Conservation (phyloP, 2,113 vertebrate species). For the Melanerpes aurifrons region DNA sequence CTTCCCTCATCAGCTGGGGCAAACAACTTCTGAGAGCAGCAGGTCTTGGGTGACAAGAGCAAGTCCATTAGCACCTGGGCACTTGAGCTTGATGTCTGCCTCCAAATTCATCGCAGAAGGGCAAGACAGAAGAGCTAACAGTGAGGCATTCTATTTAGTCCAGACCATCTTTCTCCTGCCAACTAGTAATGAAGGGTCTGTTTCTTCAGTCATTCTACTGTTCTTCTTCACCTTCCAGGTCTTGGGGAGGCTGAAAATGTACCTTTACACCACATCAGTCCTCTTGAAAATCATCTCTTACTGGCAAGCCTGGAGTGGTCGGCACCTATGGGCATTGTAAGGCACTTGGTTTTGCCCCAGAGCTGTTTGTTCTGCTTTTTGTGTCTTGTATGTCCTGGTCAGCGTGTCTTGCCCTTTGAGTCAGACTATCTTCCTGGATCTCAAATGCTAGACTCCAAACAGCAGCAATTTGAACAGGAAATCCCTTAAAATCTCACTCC, state of each 20-base stretch:
- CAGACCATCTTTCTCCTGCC: background rate
- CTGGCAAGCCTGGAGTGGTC: background rate
- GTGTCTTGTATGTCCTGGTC: background rate
- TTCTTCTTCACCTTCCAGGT: background rate
- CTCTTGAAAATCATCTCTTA: background rate
- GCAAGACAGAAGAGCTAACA: background rate
- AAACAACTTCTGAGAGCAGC: background rate
- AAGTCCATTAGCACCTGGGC: background rate
- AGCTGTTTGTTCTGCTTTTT: background rate
- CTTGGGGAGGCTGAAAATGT: background rate
- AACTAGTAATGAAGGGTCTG: background rate
- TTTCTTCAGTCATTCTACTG: background rate
- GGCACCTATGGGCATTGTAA: accelerated
- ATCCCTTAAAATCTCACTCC: background rate
- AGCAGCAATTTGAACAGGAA: background rate
- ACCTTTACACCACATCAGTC: background rate
- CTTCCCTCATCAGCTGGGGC: background rate
- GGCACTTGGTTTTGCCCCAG: background rate
- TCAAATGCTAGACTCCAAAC: background rate
- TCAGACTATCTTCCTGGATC: background rate
- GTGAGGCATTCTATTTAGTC: background rate
- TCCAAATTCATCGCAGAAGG: accelerated
- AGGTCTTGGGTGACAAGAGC: background rate
- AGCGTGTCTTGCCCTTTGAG: background rate
- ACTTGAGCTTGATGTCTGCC: background rate